Percentiles rank a stretch among this genome's conserved stretches.
These are phyloP conservation scores for Homalodisca vitripennis DNA, from an alignment of 1,140 invertebrate genomes.

Conservation along the genomic window DNA sequence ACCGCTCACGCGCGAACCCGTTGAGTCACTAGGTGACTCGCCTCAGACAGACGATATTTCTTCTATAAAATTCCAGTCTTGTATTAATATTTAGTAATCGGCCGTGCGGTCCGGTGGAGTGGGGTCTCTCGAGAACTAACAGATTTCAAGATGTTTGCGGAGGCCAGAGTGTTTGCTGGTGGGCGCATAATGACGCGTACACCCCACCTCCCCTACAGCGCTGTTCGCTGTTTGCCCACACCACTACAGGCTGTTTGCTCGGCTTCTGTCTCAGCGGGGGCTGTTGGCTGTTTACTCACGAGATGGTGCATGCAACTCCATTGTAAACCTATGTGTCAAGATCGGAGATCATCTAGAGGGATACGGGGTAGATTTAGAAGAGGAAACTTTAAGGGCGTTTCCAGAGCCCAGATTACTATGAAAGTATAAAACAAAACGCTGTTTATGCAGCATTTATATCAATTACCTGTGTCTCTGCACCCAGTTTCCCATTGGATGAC, in stretches of 20 bases:
- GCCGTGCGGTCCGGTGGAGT: background rate
- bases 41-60: slow-evolving; percentile 16
- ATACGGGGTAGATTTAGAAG: too few relatives aligned
- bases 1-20: background rate
- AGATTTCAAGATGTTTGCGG: slow-evolving; percentile 23
- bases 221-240: background rate
- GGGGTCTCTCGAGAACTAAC: slow-evolving; percentile 19
- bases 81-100: slow-evolving; percentile 25
- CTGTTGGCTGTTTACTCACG: background rate
- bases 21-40: background rate
- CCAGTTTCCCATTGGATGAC: too few relatives aligned
- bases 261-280: too few relatives aligned
- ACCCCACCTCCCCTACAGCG: background rate
- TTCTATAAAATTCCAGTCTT: slow-evolving; percentile 21
- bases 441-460: too few relatives aligned
- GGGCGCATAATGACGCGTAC: too few relatives aligned
- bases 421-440: too few relatives aligned
- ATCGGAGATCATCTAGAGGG: too few relatives aligned
- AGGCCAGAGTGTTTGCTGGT: slow-evolving; percentile 18
- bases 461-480: too few relatives aligned
- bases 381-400: too few relatives aligned
- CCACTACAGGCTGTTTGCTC: background rate
- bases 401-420: too few relatives aligned
- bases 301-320: background rate
- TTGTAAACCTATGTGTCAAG: too few relatives aligned